Evolutionary conservation across 2,797 vertebrate genomes (phyloP).

Genomic region (Pantherophis alleghaniensis): DNA sequence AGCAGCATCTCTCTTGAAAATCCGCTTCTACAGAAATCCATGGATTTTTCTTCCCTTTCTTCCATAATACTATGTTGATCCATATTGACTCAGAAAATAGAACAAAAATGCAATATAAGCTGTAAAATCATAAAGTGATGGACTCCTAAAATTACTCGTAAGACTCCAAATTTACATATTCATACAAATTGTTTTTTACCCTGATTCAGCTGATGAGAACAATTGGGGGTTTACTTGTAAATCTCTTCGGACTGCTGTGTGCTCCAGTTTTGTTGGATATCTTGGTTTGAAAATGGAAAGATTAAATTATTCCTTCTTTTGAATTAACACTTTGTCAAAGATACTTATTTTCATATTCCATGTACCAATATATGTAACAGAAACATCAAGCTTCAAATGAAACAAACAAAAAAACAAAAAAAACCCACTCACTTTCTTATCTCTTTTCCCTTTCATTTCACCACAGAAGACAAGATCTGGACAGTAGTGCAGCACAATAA

Average conservation of each 20-base stretch:
- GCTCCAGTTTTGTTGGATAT: not conserved
- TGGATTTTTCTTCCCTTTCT: not conserved
- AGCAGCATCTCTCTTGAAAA: not conserved
- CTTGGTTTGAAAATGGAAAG: not conserved
- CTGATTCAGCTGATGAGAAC: not conserved
- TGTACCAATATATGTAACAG: not conserved
- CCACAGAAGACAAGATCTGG: slow-evolving; percentile 90
- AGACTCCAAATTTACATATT: not conserved
- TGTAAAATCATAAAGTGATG: not conserved
- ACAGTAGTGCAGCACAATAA: slow-evolving; percentile 86
- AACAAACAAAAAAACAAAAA: not conserved
- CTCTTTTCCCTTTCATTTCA: slow-evolving; percentile 19
- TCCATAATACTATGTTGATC: not conserved
- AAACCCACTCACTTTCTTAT: not conserved
- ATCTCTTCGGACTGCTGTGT: not conserved
- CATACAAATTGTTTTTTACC: not conserved
- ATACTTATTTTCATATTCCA: rapidly evolving
- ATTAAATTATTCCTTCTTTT: not conserved
- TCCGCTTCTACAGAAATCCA: not conserved
- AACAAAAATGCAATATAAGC: not conserved
- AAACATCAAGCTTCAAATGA: not conserved
- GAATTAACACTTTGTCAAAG: not conserved
- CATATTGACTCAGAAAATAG: not conserved
- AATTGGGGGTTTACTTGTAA: not conserved
- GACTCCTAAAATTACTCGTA: not conserved